A percentile compares a stretch with the other conserved stretches of the same genome.
These are phyloP conservation scores for Pseudomyrmex gracilis DNA, from an alignment of 1,140 invertebrate species.

Conservation along the genomic window DNA sequence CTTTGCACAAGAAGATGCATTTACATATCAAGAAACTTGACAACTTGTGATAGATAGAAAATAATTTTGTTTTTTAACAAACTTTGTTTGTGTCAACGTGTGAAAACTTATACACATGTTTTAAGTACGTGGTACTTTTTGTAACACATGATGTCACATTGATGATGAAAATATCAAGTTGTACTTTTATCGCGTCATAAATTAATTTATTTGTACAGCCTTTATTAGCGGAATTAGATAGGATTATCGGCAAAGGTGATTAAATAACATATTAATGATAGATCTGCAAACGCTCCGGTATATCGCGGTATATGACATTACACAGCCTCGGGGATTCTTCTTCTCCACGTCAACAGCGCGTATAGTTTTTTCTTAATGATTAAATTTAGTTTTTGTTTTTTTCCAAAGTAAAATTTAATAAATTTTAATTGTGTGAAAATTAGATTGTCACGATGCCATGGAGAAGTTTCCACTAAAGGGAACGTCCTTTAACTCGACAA, in stretches of 20 bases:
- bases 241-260: conserved; percentile 35
- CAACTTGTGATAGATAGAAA: too few relatives aligned
- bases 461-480: conserved; percentile 85
- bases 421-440: conserved; percentile 44
- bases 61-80: too few relatives aligned
- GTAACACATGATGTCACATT: neutral
- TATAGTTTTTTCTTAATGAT: conserved; percentile 2
- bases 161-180: conserved; percentile 2
- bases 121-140: neutral
- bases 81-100: too few relatives aligned
- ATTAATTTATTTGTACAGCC: conserved; percentile 30
- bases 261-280: neutral
- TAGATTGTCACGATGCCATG: conserved; percentile 78
- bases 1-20: conserved; percentile 44
- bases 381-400: neutral
- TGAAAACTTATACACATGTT: neutral
- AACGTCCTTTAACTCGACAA: conserved; percentile 79
- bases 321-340: neutral
- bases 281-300: neutral
- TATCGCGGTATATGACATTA: neutral
- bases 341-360: neutral
- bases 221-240: conserved; percentile 10
- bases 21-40: too few relatives aligned
- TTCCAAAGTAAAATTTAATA: conserved; percentile 14
- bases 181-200: neutral